These are phyloP conservation scores for Leucopternis melanops DNA, from an alignment of 2,113 vertebrate species.

Conservation along the genomic window DNA sequence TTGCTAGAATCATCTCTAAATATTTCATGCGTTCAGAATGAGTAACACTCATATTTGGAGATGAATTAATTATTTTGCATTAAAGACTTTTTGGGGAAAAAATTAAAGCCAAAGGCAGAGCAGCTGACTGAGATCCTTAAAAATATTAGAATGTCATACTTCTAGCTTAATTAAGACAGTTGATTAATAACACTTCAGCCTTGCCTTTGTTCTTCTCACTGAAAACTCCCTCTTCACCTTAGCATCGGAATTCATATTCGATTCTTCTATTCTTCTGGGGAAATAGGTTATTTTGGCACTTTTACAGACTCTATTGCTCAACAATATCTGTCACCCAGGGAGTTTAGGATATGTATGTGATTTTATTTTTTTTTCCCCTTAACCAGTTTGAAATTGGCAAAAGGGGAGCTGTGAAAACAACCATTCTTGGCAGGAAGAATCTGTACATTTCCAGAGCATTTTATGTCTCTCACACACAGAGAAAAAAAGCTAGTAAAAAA, in stretches of 20 bases:
- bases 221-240: background rate
- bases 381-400: constrained; percentile 44
- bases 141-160: background rate
- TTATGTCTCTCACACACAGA: constrained; percentile 36
- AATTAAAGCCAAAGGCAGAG: background rate
- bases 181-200: background rate
- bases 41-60: background rate
- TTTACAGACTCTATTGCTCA: background rate
- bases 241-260: background rate
- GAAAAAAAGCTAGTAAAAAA: constrained; percentile 23
- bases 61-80: constrained; percentile 8
- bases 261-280: background rate
- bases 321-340: background rate
- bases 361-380: background rate
- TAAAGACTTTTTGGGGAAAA: background rate
- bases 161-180: constrained; percentile 32
- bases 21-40: background rate
- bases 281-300: constrained; percentile 27
- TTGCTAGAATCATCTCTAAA: background rate
- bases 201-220: constrained; percentile 17
- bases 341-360: background rate
- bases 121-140: background rate
- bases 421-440: constrained; percentile 44
- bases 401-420: constrained; percentile 46
- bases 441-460: constrained; percentile 46